phyloP scores from a whole-genome alignment of 1,140 invertebrate species.

The Euwallacea fornicatus region DNA sequence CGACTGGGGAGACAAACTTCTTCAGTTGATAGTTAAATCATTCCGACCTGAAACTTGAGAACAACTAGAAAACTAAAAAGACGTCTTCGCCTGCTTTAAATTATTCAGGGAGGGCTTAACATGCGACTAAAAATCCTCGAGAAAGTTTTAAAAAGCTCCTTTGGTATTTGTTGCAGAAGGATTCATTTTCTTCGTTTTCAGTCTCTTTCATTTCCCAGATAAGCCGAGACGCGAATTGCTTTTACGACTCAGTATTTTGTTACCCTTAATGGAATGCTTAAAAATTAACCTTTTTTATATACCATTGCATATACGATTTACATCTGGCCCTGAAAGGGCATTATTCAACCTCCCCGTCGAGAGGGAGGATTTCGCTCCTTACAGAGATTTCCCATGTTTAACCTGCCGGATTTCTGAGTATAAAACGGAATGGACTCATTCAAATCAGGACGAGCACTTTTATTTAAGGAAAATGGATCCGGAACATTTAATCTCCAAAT shows the following conservation, averaged over 20 bases:
- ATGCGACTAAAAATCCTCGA: slow-evolving; percentile 16
- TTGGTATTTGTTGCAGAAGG: slow-evolving; percentile 10
- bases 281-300: slow-evolving; percentile 5
- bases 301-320: neutral
- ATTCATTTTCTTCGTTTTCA: neutral
- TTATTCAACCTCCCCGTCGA: neutral
- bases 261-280: neutral
- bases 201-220: slow-evolving; percentile 11
- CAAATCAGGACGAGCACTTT: slow-evolving; percentile 1
- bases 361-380: neutral
- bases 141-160: slow-evolving; percentile 12
- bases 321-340: neutral
- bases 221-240: neutral
- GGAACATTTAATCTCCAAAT: slow-evolving; percentile 12
- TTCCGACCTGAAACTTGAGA: neutral
- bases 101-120: slow-evolving; percentile 16
- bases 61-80: slow-evolving; percentile 15
- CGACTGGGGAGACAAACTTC: slow-evolving; percentile 1
- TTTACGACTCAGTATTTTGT: neutral
- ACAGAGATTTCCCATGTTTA: slow-evolving; percentile 7
- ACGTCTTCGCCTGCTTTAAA: slow-evolving; percentile 9
- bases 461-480: slow-evolving; percentile 13
- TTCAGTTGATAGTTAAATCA: slow-evolving; percentile 2
- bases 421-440: slow-evolving; percentile 13
- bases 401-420: neutral